Base-by-base conservation (phyloP, 2,888 invertebrate genomes). In the Operophtera brumata region DNA sequence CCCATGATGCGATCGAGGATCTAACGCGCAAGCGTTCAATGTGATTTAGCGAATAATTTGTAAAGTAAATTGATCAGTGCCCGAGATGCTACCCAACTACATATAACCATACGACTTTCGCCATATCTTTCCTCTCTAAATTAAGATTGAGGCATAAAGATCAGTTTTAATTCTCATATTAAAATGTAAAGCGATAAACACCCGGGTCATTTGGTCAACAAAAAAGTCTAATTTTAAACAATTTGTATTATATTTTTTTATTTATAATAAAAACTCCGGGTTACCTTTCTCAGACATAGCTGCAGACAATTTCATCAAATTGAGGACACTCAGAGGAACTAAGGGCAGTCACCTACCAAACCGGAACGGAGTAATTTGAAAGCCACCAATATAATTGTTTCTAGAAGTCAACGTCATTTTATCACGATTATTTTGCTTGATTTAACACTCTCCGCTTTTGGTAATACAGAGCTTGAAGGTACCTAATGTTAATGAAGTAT, bases 1-100 rank as follows among this genome's bases (percentile, higher is more conserved):
- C 12, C 11, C 14, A 9, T 41, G n/a, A 39, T 28, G 47, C 20
- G 43, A 41, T 52, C 20, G 39, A 39, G 43, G 56, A 48, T 52
- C 41, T 52, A 52, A 52, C 57, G 57, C 52, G 30, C 1, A 1
- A n/a, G 52, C 52, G 57, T 57, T 48, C 14, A 14, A 57, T 57
- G 57, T 57, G 57, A 57, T 57, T 52, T 57, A 57, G 57, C 6
- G 1, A 52, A 52, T 57, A 57, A 52, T 52, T 48, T 57, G 41
- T 58, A 37, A 58, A 34, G 41, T 47, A 54, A 58, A 54, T 36
- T 55, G 55, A 46, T 46, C 52, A 51, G 35, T 55, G 52, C 34
- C 45, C 35, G 51, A 14, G 37, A 35, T 39, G 46, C 49, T 47
- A 35, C 9, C 7, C 10, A 5, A 20, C 14, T 10, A 11, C n/a